Evolutionary conservation across 2,888 invertebrate species (phyloP).

Genomic region (Polydesmus complanatus): DNA sequence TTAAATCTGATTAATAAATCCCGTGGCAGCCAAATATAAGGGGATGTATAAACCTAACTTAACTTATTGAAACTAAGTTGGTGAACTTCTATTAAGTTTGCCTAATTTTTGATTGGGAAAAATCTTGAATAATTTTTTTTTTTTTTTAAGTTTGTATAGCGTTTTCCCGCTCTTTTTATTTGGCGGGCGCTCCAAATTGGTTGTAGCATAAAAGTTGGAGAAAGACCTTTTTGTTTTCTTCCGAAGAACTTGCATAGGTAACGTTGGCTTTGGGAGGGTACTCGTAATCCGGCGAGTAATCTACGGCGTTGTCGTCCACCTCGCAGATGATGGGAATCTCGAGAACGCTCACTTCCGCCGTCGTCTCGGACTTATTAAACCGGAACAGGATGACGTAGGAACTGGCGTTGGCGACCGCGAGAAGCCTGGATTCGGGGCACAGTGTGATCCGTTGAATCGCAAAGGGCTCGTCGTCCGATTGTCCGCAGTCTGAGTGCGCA

Average conservation of each 20-base stretch:
- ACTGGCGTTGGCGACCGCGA: conserved; percentile 81
- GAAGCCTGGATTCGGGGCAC: conserved; percentile 79
- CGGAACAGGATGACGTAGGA: conserved; percentile 90
- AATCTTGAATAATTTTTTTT: too few species aligned
- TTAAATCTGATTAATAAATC: too few species aligned
- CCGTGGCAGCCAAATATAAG: too few species aligned
- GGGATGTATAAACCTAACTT: too few species aligned
- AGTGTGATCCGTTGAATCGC: conserved; percentile 78
- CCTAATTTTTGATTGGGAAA: too few species aligned
- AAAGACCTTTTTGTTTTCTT: conserved; percentile 24
- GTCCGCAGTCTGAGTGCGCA: conserved; percentile 28
- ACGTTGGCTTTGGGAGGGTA: too few species aligned
- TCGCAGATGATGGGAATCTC: neutral
- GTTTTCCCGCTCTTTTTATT: too few species aligned
- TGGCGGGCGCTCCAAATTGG: too few species aligned
- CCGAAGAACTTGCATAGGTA: conserved; percentile 33
- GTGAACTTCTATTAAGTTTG: too few species aligned
- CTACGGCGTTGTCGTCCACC: neutral
- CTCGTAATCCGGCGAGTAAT: conserved; percentile 48
- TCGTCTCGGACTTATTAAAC: conserved; percentile 81
- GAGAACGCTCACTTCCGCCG: conserved; percentile 61
- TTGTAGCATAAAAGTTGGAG: neutral
- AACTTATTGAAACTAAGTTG: too few species aligned
- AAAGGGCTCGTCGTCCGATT: conserved; percentile 65
- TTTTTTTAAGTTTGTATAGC: too few species aligned